phyloP scores from a whole-genome alignment of 2,797 vertebrate species.

The Pipistrellus nathusii region DNA sequence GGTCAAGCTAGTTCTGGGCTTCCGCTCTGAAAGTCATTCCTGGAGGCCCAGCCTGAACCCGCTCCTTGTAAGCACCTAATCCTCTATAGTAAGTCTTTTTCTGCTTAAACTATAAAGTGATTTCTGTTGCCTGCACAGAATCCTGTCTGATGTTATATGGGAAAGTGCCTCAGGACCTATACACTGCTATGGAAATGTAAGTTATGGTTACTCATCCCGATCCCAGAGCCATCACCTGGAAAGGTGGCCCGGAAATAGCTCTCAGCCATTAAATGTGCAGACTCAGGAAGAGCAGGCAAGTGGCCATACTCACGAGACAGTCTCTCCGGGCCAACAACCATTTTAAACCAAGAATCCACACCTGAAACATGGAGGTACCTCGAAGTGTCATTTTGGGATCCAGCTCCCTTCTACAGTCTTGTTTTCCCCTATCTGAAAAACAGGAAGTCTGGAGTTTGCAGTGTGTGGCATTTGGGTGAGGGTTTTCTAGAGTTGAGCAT shows the following conservation, averaged over 20 bases:
- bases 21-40: not conserved
- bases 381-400: not conserved
- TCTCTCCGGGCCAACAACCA: not conserved
- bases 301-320: not conserved
- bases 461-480: not conserved
- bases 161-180: not conserved
- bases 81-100: not conserved
- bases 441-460: not conserved
- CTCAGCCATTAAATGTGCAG: not conserved
- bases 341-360: conserved; percentile 12
- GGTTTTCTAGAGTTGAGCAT: conserved; percentile 37
- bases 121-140: not conserved
- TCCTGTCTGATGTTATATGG: not conserved
- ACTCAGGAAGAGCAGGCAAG: not conserved
- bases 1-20: not conserved
- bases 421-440: conserved; percentile 3
- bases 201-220: not conserved
- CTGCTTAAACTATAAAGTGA: not conserved
- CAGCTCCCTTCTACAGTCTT: not conserved
- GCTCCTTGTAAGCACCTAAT: not conserved
- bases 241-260: not conserved
- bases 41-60: not conserved
- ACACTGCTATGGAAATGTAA: conserved; percentile 7
- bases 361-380: not conserved
- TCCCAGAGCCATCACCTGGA: not conserved